Evolutionary conservation across 1,140 invertebrate species (phyloP).

Genomic region (Stegodyphus mimosarum): DNA sequence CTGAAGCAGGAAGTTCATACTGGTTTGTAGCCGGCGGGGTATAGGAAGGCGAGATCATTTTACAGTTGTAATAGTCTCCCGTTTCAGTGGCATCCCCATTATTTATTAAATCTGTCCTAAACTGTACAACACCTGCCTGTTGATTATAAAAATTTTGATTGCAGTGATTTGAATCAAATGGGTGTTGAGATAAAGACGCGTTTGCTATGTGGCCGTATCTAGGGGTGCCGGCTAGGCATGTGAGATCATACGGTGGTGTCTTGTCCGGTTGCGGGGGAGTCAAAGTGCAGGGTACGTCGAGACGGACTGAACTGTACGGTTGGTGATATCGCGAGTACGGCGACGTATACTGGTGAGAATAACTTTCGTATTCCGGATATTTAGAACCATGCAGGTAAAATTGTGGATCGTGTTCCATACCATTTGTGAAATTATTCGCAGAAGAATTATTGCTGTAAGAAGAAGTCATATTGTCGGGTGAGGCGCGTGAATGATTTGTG

Average conservation of each 20-base stretch:
- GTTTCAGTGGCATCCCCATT: neutral
- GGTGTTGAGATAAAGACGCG: slow-evolving; percentile 2
- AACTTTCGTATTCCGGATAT: neutral
- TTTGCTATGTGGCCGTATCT: slow-evolving; percentile 20
- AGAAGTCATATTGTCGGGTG: slow-evolving; percentile 53
- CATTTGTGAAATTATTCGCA: slow-evolving; percentile 9
- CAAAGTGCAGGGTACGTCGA: slow-evolving; percentile 29
- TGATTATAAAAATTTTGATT: slow-evolving; percentile 42
- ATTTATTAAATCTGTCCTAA: neutral
- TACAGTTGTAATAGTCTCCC: slow-evolving; percentile 24
- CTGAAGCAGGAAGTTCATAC: slow-evolving; percentile 24
- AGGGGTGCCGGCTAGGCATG: neutral
- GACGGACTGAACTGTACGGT: neutral
- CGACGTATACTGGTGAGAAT: slow-evolving; percentile 18
- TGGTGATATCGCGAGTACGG: slow-evolving; percentile 15
- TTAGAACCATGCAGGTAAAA: slow-evolving; percentile 1
- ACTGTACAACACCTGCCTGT: neutral
- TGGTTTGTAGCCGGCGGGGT: slow-evolving; percentile 21
- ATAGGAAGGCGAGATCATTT: slow-evolving; percentile 33
- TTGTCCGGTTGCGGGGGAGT: slow-evolving; percentile 50
- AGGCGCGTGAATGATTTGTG: slow-evolving; percentile 47
- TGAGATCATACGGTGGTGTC: slow-evolving; percentile 38
- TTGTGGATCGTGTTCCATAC: slow-evolving; percentile 24
- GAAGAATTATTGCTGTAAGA: slow-evolving; percentile 31
- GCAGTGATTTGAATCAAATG: slow-evolving; percentile 23